Conservation (phyloP, 2,113 vertebrate species). For the Datnioides undecimradiatus region DNA sequence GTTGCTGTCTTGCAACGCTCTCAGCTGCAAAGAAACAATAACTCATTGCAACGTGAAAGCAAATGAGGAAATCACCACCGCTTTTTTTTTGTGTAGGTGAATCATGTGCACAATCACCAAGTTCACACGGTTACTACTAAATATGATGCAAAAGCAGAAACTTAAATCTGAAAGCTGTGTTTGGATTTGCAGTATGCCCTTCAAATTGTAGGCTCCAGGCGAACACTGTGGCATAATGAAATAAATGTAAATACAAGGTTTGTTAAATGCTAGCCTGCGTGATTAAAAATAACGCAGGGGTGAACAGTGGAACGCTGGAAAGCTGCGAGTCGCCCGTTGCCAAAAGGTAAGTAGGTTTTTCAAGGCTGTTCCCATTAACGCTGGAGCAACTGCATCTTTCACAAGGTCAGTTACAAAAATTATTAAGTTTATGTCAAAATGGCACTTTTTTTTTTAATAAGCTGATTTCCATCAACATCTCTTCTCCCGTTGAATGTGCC, state of each 20-base stretch:
- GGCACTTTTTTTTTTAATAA: slow-evolving; percentile 32
- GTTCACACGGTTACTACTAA: too few species aligned
- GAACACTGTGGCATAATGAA: too few species aligned
- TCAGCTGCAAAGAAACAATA: not conserved
- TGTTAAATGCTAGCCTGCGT: not conserved
- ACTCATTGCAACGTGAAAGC: not conserved
- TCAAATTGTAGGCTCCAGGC: not conserved
- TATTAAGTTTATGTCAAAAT: slow-evolving; percentile 20
- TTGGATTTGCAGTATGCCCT: too few species aligned
- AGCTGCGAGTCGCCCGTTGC: not conserved
- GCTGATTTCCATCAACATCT: slow-evolving; percentile 38
- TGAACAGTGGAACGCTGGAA: too few species aligned
- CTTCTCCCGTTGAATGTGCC: not conserved
- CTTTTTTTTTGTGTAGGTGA: not conserved
- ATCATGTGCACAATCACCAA: too few species aligned
- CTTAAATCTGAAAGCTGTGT: too few species aligned
- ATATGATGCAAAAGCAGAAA: too few species aligned
- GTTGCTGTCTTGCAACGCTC: slow-evolving; percentile 4
- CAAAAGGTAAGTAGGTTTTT: not conserved
- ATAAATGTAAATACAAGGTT: not conserved
- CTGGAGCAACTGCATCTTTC: slow-evolving; percentile 1
- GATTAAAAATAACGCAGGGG: not conserved
- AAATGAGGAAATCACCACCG: not conserved
- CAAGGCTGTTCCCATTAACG: not conserved
- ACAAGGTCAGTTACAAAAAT: slow-evolving; percentile 30